Evolutionary conservation across 1,140 invertebrate genomes (phyloP), one percentile per base, ranked within the genome.

Genomic region (Holotrichia oblita): DNA sequence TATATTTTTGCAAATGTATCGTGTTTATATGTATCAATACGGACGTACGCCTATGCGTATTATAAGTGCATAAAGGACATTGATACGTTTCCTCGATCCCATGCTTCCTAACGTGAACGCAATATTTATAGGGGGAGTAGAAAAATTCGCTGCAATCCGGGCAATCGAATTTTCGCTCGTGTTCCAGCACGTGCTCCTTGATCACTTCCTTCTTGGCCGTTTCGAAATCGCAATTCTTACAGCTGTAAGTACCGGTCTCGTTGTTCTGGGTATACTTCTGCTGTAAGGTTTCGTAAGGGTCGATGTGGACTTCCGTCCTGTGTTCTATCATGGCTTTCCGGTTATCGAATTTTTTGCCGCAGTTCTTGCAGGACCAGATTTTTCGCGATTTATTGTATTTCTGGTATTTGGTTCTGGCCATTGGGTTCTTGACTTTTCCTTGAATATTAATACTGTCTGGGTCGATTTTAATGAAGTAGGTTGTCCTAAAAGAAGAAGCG

Each of bases 1-100:
- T 86, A 78, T 88, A 89, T 61, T 82, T 81, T 34, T 82, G 79
- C 55, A 82, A 80, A 61, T 85, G 84, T 27, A 80, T 77, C 22
- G 75, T 79, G 24, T 84, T 83, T 2, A 84, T 83, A 48, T 85
- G 84, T 24, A 80, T 81, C 40, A 81, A 77, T 2, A 85, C 79
- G 22, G 79, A 78, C 1, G 81, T 83, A 27, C 82, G 59, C 64
- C 81, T 83, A 6, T 76, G n/a, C 9, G 78, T 81, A n/a, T 69
- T 82, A 40, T 83, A 82, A 4, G 76, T 69, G 72, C 84, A 85
- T 0, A 83, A 44, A 3, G 83, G 83, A 69, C 83, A 84, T 9
- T 76, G 64, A 17, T 40, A 78, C 24, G 22, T 3, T 8, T 40
- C 27, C 12, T 73, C 7, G 2, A 40, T 22, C 6, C 14, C 14